These are phyloP conservation scores for Pempheris klunzingeri DNA, from an alignment of 2,797 vertebrate species.

Conservation along the genomic window DNA sequence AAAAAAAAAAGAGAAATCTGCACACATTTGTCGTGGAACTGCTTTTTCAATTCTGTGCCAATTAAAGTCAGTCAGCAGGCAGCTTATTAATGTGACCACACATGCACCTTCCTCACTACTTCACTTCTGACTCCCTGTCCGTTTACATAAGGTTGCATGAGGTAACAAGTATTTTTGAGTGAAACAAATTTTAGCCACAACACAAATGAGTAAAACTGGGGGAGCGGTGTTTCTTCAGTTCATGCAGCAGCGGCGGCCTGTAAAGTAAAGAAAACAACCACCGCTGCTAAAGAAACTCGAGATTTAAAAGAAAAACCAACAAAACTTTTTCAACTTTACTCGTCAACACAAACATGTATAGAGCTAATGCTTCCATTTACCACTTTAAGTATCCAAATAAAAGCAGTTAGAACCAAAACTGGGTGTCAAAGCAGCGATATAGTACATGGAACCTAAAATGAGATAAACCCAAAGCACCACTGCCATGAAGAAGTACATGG, in stretches of 20 bases:
- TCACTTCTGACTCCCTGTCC: conserved; percentile 27
- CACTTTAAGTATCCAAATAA: conserved; percentile 69
- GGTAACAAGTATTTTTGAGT: conserved; percentile 56
- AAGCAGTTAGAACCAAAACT: conserved; percentile 69
- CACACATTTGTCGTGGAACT: conserved; percentile 45
- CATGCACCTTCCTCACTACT: conserved; percentile 47
- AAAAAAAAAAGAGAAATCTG: conserved; percentile 9
- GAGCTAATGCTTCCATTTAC: conserved; percentile 66
- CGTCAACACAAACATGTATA: conserved; percentile 62
- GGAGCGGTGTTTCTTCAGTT: conserved; percentile 67
- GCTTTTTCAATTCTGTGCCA: conserved; percentile 50
- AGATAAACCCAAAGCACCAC: conserved; percentile 65
- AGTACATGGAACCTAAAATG: conserved; percentile 54
- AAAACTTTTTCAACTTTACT: conserved; percentile 51
- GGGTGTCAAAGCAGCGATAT: conserved; percentile 53
- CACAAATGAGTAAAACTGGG: conserved; percentile 64
- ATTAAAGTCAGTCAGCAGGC: conserved; percentile 55
- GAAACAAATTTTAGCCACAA: conserved; percentile 66
- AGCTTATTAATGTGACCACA: conserved; percentile 45
- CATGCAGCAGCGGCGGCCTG: conserved; percentile 63
- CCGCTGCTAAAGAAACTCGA: conserved; percentile 50
- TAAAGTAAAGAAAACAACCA: conserved; percentile 57
- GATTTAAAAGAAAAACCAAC: conserved; percentile 37
- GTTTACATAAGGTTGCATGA: conserved; percentile 47
- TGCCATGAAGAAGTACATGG: conserved; percentile 39